These are phyloP conservation scores for Sebastes itinus DNA, from an alignment of 2,797 vertebrate species.

Conservation along the genomic window DNA sequence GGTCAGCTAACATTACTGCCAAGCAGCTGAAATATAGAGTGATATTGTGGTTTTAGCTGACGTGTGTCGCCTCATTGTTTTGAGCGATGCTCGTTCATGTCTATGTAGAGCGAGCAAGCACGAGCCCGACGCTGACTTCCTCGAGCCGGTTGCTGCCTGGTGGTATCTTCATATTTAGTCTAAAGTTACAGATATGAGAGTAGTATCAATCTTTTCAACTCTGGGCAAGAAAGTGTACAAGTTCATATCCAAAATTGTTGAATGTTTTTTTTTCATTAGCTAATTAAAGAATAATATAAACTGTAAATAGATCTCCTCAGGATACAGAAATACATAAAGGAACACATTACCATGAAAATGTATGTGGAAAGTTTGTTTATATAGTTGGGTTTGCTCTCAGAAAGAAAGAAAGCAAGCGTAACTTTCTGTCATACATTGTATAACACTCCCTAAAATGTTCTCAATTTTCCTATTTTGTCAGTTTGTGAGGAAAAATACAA, in stretches of 20 bases:
- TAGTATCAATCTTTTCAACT: neutral
- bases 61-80: too few species aligned
- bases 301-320: neutral
- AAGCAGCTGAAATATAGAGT: too few species aligned
- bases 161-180: neutral
- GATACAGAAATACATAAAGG: neutral
- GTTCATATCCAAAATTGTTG: neutral
- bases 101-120: too few species aligned
- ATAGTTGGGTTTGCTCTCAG: neutral
- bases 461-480: neutral
- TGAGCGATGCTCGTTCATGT: too few species aligned
- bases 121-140: too few species aligned
- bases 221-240: neutral
- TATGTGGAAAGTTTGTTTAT: neutral
- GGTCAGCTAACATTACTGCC: too few species aligned
- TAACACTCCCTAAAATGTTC: neutral
- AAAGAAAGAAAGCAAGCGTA: neutral
- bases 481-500: neutral
- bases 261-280: neutral
- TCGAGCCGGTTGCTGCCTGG: neutral
- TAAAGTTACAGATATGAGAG: too few species aligned
- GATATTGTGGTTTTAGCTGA: too few species aligned
- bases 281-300: neutral
- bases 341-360: neutral
- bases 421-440: neutral